Evolutionary conservation across 1,140 invertebrate species (phyloP).

Genomic region (Prorops nasuta): DNA sequence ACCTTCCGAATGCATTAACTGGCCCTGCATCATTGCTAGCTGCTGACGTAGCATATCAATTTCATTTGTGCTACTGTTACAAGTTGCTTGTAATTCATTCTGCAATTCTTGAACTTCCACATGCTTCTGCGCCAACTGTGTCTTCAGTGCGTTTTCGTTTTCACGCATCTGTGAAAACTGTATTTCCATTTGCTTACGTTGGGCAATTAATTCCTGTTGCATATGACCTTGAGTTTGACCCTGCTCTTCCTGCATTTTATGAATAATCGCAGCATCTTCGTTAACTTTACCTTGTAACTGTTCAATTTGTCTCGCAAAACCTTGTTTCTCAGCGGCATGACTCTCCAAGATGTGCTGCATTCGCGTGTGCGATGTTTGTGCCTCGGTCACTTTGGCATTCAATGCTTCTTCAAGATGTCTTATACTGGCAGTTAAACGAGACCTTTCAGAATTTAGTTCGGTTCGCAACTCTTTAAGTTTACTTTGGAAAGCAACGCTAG

Average conservation of each 20-base stretch:
- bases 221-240: constrained; percentile 54
- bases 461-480: constrained; percentile 76
- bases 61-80: constrained; percentile 48
- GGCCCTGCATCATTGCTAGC: constrained; percentile 53
- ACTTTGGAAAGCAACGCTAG: constrained; percentile 66
- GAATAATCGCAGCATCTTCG: constrained; percentile 59
- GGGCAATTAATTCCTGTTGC: constrained; percentile 54
- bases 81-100: constrained; percentile 56
- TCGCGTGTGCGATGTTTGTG: constrained; percentile 60
- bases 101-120: constrained; percentile 57
- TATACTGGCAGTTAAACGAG: constrained; percentile 57
- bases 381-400: constrained; percentile 55
- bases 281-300: constrained; percentile 62
- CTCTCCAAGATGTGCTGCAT: constrained; percentile 64
- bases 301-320: constrained; percentile 51
- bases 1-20: constrained; percentile 43
- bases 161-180: constrained; percentile 55
- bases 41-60: constrained; percentile 52
- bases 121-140: constrained; percentile 56
- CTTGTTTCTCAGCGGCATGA: constrained; percentile 57
- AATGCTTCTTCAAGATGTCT: constrained; percentile 62
- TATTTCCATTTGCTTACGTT: constrained; percentile 59
- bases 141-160: constrained; percentile 54
- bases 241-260: constrained; percentile 60
- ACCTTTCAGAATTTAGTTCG: constrained; percentile 67